Percentiles rank a stretch among this genome's conserved stretches.
These are phyloP conservation scores for Periophthalmus modestus DNA, from an alignment of 2,113 vertebrate genomes.

Conservation along the genomic window DNA sequence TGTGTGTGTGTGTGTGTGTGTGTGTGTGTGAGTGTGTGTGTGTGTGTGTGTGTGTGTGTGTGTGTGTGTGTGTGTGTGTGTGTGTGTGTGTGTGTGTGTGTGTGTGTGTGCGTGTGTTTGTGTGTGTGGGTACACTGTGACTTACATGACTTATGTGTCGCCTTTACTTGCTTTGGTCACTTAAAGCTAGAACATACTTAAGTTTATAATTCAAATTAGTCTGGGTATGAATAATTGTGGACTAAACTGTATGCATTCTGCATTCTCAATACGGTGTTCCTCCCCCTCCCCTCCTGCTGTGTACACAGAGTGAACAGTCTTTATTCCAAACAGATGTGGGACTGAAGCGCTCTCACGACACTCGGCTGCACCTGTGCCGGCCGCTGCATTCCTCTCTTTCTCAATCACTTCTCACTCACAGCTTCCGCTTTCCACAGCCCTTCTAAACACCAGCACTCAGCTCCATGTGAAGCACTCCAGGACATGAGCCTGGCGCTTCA, in stretches of 20 bases:
- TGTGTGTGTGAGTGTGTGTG: no score
- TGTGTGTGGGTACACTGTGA: no score
- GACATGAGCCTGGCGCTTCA: not conserved
- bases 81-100: no score
- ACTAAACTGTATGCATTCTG: not conserved
- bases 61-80: no score
- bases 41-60: no score
- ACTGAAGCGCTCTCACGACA: constrained; percentile 3
- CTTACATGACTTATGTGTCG: no score
- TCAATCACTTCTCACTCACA: constrained; percentile 3
- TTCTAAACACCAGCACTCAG: not conserved
- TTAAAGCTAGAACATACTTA: no score
- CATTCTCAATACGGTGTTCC: not conserved
- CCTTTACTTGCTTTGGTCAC: no score
- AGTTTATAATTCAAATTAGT: not conserved
- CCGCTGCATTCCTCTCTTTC: not conserved
- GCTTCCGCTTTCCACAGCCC: not conserved
- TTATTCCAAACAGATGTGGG: constrained; percentile 7
- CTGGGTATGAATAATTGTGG: not conserved
- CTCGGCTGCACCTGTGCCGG: constrained; percentile 9
- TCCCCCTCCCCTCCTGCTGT: not conserved
- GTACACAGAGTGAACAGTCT: constrained; percentile 4
- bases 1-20: no score
- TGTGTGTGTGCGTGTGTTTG: no score
- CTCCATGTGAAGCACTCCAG: not conserved